These are phyloP conservation scores for Campylomormyrus tamandua DNA, from an alignment of 2,113 vertebrate genomes.

Conservation along the genomic window DNA sequence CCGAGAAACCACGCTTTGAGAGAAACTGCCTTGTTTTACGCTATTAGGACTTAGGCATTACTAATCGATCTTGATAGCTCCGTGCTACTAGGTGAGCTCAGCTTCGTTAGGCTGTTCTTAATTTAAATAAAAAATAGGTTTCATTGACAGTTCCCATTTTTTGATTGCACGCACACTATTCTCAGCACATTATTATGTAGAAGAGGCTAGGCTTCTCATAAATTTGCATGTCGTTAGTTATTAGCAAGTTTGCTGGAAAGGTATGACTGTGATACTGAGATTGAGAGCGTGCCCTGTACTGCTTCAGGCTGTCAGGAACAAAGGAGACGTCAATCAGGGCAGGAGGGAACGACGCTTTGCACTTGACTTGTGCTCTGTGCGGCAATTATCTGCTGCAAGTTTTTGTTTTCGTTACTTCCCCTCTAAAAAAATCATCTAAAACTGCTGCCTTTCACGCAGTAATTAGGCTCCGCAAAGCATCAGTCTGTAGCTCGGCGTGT, in stretches of 20 bases:
- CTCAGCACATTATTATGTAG: neutral
- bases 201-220: neutral
- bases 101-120: neutral
- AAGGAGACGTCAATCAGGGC: neutral
- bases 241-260: neutral
- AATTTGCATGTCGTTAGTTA: slow-evolving; percentile 16
- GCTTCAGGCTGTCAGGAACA: neutral
- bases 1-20: neutral
- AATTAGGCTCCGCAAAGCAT: slow-evolving; percentile 22
- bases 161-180: slow-evolving; percentile 1
- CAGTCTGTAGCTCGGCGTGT: neutral
- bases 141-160: neutral
- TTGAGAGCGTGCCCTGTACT: neutral
- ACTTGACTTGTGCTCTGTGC: neutral
- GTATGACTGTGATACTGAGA: neutral
- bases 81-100: neutral
- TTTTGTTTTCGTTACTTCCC: slow-evolving; percentile 24
- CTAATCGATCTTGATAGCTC: neutral
- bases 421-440: slow-evolving; percentile 27
- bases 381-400: slow-evolving; percentile 26
- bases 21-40: neutral
- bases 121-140: slow-evolving; percentile 13
- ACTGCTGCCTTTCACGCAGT: slow-evolving; percentile 28
- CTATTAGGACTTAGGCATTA: neutral
- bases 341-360: neutral